Base-by-base conservation (phyloP, 1,140 invertebrate genomes). In the Heliconius hewitsoni region DNA sequence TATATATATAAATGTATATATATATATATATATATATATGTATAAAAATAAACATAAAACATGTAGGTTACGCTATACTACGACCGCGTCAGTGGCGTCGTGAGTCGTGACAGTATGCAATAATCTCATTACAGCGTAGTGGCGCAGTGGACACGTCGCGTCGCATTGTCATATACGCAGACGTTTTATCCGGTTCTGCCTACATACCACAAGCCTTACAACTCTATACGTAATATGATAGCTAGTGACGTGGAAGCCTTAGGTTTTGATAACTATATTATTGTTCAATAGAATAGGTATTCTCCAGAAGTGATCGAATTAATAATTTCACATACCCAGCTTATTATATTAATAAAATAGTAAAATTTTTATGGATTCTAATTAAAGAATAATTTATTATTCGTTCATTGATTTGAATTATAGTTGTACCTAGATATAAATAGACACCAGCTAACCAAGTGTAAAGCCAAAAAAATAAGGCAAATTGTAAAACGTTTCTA, bases 51-150 rank as follows among this genome's bases (percentile, higher is more conserved):
- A 19, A 57, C 6, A n/a, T n/a, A 57, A n/a, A 8, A 57, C 19
- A 57, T 57, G 55, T 57, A 57, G 55, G 5, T 57, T n/a, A 57
- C n/a, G 55, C 19, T 55, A 55, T 55, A 3, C 16, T 8, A 55
- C 34, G 4, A 37, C 11, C 11, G 42, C 55, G n/a, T 57, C 55
- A 27, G 55, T 6, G 18, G 50, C 50, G 34, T 57, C 3, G 55
- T 11, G 55, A 57, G 8, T 57, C 52, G 55, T 9, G 52, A 60
- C 73, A 19, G 39, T 60, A 23, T 57, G 73, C 74, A 42, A 55
- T 75, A 75, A 75, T 75, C 74, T 75, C 60, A 66, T 75, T 75
- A 75, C 8, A 6, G 52, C 74, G 74, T n/a, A 66, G n/a, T 66
- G 74, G 52, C 46, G 74, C 50, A 74, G 42, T 30, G 46, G 55